Evolutionary conservation across 1,140 invertebrate species (phyloP), one percentile per base, ranked within the genome.

Genomic region (Pentalonia nigronervosa): DNA sequence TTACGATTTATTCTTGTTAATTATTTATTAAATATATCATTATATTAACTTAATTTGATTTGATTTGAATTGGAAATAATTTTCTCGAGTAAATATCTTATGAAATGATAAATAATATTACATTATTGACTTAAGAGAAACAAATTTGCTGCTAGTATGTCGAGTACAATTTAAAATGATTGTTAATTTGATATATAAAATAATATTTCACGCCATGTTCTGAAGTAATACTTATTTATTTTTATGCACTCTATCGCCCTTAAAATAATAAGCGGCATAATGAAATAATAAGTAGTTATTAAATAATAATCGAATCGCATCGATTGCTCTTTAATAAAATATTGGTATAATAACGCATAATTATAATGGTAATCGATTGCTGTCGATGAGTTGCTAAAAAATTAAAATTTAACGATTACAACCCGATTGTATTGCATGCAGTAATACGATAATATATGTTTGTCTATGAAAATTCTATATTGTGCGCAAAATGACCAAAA

Each of bases 401-500:
- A 76, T 76, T 3, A 34, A 76, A 76, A 76, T 7, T n/a, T 76
- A 76, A n/a, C n/a, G 60, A 76, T 76, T n/a, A n/a, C 4, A 76
- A 76, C 0, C 4, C 14, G 60, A 17, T 67, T 76, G 30, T n/a
- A n/a, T n/a, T n/a, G 60, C n/a, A 76, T 76, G 30, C 60, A 34
- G 30, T 76, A n/a, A 30, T 67, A 14, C 60, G n/a, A 17, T 41
- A 41, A 41, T 41, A 41, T 41, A 41, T 76, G 60, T 76, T 76
- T 34, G 60, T 34, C 14, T n/a, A 83, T 20, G 81, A 23, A 83
- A 83, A 84, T 41, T 30, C 11, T 41, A 45, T 11, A 34, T 17
- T 88, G 47, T 88, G 47, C 47, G 47, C 20, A 53, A 89, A 89
- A 89, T 89, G 48, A 89, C 48, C 48, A 89, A 53, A 89, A 89